Evolutionary conservation across 2,888 invertebrate genomes (phyloP), one percentile per base, ranked within the genome.

Genomic region (Autographa gamma): DNA sequence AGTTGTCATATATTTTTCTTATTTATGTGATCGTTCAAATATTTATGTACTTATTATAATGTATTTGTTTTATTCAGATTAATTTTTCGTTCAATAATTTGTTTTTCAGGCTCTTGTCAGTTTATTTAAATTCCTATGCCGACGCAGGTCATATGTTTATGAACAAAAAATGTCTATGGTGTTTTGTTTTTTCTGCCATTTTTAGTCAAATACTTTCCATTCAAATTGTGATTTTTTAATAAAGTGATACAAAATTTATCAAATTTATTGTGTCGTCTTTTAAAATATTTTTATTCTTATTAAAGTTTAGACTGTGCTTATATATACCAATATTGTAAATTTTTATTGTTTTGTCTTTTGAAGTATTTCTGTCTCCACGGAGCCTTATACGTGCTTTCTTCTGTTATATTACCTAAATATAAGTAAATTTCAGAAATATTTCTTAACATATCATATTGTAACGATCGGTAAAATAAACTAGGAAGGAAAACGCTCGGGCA

Each of bases 171-270:
- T 91, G 89, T 94, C 92, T 95, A 93, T 95, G 93, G 90, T 90
- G 82, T 90, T 90, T 91, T 90, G 88, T 91, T 93, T 89, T 82
- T 89, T 89, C 90, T 90, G 91, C 91, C 92, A 93, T 93, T 93
- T 93, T 93, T 93, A 95, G 94, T 95, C 95, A 95, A 94, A 89
- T 93, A 91, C 85, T 92, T 91, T 92, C 91, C 91, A 90, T 93
- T 93, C 93, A 92, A 89, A 87, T 92, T 87, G 90, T 89, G 89
- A 83, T 91, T 93, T 92, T 90, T 87, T 86, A 86, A 85, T 82
- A 87, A 87, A 88, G 87, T 88, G 79, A 77, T 86, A 86, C 85
- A 90, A 92, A 91, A 89, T 89, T 91, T 60, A 88, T 89, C 83
- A 95, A 95, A 95, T 94, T 93, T 91, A 87, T 90, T 88, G 95